These are phyloP conservation scores for Chymomyza caudatula DNA, from an alignment of 2,888 invertebrate species.

Conservation along the genomic window DNA sequence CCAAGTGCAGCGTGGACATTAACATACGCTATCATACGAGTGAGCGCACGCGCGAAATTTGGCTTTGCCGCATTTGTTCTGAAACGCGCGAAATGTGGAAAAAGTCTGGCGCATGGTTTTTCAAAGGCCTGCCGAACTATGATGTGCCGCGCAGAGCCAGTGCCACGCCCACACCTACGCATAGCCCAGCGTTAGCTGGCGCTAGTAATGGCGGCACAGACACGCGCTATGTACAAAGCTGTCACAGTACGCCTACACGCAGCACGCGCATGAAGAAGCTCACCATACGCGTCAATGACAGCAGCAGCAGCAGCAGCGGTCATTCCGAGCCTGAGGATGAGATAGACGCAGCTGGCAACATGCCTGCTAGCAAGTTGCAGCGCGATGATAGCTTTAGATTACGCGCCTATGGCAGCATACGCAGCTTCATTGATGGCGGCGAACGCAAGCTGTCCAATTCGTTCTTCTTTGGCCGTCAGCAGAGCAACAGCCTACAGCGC, in stretches of 20 bases:
- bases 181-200: constrained; percentile 10
- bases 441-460: constrained; percentile 76
- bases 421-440: constrained; percentile 75
- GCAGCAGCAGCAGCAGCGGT: constrained; percentile 70
- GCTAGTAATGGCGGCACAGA: constrained; percentile 27
- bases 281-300: constrained; percentile 74
- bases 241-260: constrained; percentile 70
- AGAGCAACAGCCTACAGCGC: not conserved
- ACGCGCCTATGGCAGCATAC: constrained; percentile 75
- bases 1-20: constrained; percentile 91
- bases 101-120: constrained; percentile 98
- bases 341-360: constrained; percentile 13
- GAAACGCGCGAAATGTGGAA: constrained; percentile 98
- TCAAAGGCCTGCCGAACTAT: constrained; percentile 93
- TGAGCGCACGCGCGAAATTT: constrained; percentile 80
- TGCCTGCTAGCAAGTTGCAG: constrained; percentile 41
- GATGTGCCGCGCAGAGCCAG: constrained; percentile 81
- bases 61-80: constrained; percentile 95
- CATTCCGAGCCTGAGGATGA: constrained; percentile 68
- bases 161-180: constrained; percentile 55
- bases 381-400: constrained; percentile 75
- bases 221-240: constrained; percentile 77
- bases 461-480: constrained; percentile 72
- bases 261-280: constrained; percentile 72
- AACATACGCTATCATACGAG: constrained; percentile 72